These are phyloP conservation scores for Parus major DNA, from an alignment of 2,113 vertebrate genomes.

Conservation along the genomic window DNA sequence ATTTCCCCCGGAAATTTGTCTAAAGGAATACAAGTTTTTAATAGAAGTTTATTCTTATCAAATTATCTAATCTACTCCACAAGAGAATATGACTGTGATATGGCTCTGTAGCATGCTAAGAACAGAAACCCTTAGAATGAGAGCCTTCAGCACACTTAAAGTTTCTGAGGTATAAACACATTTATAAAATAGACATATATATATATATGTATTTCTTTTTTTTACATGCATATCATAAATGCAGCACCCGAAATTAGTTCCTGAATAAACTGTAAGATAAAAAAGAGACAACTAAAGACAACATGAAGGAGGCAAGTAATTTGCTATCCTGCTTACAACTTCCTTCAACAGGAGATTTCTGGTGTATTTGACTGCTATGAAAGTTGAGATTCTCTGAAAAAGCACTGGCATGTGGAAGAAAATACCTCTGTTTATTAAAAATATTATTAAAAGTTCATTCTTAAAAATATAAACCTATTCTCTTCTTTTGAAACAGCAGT, in stretches of 20 bases:
- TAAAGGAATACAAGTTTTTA: not conserved
- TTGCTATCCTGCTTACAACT: not conserved
- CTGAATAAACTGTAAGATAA: not conserved
- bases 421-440: not conserved
- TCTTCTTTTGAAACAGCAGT: not conserved
- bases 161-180: not conserved
- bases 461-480: not conserved
- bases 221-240: not conserved
- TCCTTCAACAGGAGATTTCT: not conserved
- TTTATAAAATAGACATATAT: not conserved
- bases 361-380: not conserved
- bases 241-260: not conserved
- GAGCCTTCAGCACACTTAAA: not conserved
- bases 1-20: not conserved
- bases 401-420: not conserved
- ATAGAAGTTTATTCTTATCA: not conserved
- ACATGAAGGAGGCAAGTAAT: not conserved
- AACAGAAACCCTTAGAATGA: not conserved
- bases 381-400: not conserved
- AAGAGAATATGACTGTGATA: not conserved
- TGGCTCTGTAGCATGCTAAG: not conserved
- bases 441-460: not conserved
- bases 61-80: not conserved
- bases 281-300: not conserved
- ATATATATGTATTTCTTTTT: too few relatives aligned